Percentiles rank a stretch among this genome's conserved stretches.
Evolutionary conservation across 2,797 vertebrate genomes (phyloP).

Genomic region (Muraenolepis orangiensis): DNA sequence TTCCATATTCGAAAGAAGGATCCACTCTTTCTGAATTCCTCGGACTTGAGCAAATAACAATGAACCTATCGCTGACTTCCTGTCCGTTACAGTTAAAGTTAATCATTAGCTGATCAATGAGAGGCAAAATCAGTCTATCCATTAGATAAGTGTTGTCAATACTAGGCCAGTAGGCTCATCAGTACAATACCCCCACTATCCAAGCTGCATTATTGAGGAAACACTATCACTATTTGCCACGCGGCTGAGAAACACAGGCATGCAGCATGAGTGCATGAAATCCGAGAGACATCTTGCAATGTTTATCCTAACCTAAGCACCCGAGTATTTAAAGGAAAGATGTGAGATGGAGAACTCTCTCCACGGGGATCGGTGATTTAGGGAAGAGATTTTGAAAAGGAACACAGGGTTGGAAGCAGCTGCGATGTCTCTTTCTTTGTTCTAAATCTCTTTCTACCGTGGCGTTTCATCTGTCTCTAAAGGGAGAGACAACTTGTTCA

Average conservation of each 20-base stretch:
- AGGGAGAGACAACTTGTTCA: neutral
- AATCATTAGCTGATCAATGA: neutral
- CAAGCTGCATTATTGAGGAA: neutral
- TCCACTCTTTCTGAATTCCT: neutral
- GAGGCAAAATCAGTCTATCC: neutral
- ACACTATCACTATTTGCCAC: neutral
- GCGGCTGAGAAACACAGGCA: neutral
- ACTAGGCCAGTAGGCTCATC: neutral
- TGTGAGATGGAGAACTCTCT: slow-evolving; percentile 2
- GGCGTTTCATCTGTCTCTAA: slow-evolving; percentile 22
- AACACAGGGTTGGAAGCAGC: slow-evolving; percentile 12
- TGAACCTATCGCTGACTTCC: neutral
- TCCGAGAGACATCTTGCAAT: neutral
- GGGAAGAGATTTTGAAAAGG: slow-evolving; percentile 12
- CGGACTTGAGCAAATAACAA: neutral
- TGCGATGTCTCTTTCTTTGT: slow-evolving; percentile 20
- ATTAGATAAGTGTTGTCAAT: neutral
- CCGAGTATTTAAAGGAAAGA: slow-evolving; percentile 14
- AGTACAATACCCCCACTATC: neutral
- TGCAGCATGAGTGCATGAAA: neutral
- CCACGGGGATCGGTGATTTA: slow-evolving; percentile 2
- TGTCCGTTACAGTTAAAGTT: neutral
- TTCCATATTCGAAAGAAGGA: too few relatives aligned
- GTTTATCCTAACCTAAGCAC: slow-evolving; percentile 17
- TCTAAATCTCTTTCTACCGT: slow-evolving; percentile 20